These are phyloP conservation scores for Phainopepla nitens DNA, from an alignment of 2,113 vertebrate species.

Conservation along the genomic window DNA sequence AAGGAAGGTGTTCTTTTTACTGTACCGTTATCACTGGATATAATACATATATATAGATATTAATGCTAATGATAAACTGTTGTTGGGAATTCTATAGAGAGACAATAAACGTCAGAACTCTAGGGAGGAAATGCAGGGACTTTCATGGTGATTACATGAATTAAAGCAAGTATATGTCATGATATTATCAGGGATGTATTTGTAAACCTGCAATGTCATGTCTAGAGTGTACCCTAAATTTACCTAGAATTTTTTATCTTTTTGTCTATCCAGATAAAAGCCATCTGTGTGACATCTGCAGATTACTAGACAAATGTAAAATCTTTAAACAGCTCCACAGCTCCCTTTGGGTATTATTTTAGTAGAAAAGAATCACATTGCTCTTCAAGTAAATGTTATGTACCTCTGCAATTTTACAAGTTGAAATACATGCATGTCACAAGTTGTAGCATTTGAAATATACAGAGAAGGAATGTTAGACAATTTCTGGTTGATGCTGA, in stretches of 20 bases:
- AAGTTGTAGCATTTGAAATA: not conserved
- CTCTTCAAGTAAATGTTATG: not conserved
- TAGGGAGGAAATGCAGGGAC: not conserved
- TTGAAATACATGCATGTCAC: not conserved
- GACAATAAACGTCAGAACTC: not conserved
- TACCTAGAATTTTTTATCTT: not conserved
- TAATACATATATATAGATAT: too few relatives aligned
- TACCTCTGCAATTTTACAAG: not conserved
- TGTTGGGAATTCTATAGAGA: not conserved
- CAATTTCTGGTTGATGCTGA: not conserved
- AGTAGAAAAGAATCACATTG: not conserved
- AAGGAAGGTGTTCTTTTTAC: not conserved
- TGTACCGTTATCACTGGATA: not conserved
- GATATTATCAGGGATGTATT: not conserved
- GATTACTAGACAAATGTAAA: slow-evolving; percentile 26
- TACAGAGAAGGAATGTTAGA: not conserved
- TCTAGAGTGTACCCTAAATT: not conserved
- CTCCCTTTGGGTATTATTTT: not conserved
- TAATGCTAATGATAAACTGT: not conserved
- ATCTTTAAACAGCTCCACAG: slow-evolving; percentile 5
- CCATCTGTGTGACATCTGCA: slow-evolving; percentile 29
- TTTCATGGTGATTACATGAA: not conserved
- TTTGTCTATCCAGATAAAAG: not conserved
- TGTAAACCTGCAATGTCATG: not conserved
- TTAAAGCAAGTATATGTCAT: not conserved